Conservation (phyloP, 2,113 vertebrate genomes). For the Haemorhous mexicanus region DNA sequence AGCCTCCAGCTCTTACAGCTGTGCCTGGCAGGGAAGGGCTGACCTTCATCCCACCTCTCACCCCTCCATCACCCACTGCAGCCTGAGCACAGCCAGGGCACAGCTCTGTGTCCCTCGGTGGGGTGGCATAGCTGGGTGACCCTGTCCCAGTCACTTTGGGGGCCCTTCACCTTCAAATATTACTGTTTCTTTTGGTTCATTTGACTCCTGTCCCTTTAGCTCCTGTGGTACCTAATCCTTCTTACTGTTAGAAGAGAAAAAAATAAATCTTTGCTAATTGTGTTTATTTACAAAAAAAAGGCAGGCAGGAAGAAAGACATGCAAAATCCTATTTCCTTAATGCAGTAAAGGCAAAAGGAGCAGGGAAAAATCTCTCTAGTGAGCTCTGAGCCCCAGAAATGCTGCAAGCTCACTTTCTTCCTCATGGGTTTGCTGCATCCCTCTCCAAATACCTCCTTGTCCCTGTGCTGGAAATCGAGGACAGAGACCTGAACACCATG, state of each 20-base stretch:
- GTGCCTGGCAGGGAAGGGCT: background rate
- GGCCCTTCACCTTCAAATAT: fast-evolving
- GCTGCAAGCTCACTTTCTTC: background rate
- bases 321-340: background rate
- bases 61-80: background rate
- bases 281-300: background rate
- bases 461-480: background rate
- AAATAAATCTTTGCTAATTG: background rate
- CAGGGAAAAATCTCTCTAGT: background rate
- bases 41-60: background rate
- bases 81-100: background rate
- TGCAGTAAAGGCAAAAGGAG: background rate
- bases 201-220: background rate
- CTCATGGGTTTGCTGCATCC: background rate
- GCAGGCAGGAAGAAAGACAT: background rate
- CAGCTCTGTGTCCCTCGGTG: fast-evolving
- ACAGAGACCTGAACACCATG: background rate
- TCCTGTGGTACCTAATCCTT: background rate
- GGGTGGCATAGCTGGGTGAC: background rate
- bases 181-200: background rate
- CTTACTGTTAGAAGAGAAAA: background rate
- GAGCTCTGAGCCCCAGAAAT: background rate
- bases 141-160: fast-evolving
- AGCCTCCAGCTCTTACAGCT: background rate
- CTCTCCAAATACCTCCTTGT: background rate